Evolutionary conservation across 1,140 invertebrate genomes (phyloP).

Genomic region (Scaptomyza graminum): DNA sequence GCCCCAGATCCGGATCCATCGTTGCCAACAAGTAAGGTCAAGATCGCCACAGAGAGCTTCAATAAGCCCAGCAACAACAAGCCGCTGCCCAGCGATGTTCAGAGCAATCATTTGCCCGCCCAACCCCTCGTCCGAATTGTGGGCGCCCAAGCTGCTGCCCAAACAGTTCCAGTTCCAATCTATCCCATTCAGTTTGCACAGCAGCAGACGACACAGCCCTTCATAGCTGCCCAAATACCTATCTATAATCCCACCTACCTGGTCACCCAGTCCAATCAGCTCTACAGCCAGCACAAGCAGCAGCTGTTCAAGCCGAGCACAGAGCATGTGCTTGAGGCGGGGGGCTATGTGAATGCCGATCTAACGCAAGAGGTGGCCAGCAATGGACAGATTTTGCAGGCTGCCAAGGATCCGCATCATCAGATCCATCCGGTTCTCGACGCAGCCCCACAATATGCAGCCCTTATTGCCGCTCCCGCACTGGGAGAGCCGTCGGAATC

Average conservation of each 20-base stretch:
- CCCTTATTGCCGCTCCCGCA: slow-evolving; percentile 71
- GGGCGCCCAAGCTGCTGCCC: slow-evolving; percentile 64
- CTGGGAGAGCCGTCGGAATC: slow-evolving; percentile 50
- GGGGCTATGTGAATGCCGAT: slow-evolving; percentile 72
- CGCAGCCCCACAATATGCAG: slow-evolving; percentile 70
- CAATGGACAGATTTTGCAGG: slow-evolving; percentile 80
- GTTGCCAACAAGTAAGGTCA: slow-evolving; percentile 81
- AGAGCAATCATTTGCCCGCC: slow-evolving; percentile 71
- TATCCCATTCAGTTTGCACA: slow-evolving; percentile 74
- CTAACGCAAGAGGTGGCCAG: slow-evolving; percentile 81
- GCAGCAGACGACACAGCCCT: slow-evolving; percentile 53
- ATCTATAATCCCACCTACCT: slow-evolving; percentile 83
- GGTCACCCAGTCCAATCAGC: slow-evolving; percentile 81
- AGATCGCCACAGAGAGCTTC: slow-evolving; percentile 81
- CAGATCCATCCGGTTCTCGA: slow-evolving; percentile 75
- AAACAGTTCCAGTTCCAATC: slow-evolving; percentile 67
- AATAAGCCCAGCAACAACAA: slow-evolving; percentile 84
- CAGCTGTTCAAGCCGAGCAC: slow-evolving; percentile 77
- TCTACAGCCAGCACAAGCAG: slow-evolving; percentile 79
- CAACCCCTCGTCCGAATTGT: slow-evolving; percentile 77
- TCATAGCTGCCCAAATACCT: slow-evolving; percentile 69
- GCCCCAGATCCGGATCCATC: slow-evolving; percentile 85
- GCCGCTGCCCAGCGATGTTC: slow-evolving; percentile 76
- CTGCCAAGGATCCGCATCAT: slow-evolving; percentile 77
- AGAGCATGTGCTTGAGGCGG: slow-evolving; percentile 63